A percentile compares a stretch with the other conserved stretches of the same genome.
Evolutionary conservation across 1,140 invertebrate species (phyloP).

Genomic region (Coboldia fuscipes): DNA sequence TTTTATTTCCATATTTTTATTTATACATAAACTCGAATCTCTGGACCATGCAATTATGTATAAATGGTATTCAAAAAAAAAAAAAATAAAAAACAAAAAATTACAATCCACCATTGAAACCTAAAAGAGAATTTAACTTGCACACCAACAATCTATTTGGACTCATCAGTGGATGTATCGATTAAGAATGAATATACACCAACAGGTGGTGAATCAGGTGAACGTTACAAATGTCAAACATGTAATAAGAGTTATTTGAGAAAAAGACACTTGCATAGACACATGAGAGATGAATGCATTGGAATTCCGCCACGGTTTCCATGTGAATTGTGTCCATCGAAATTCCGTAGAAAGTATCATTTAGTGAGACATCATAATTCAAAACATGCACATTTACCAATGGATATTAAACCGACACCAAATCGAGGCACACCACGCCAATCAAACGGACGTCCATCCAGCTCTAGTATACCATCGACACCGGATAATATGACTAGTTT

Average conservation of each 20-base stretch:
- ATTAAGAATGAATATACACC: too few species aligned
- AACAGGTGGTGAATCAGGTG: constrained; percentile 7
- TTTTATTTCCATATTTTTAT: background rate
- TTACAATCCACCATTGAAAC: too few species aligned
- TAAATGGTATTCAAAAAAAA: background rate
- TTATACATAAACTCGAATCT: too few species aligned
- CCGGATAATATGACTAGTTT: background rate
- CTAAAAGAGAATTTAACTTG: constrained; percentile 2
- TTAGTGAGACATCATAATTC: constrained; percentile 30
- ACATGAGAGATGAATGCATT: constrained; percentile 40
- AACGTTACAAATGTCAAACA: constrained; percentile 29
- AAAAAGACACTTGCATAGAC: constrained; percentile 39
- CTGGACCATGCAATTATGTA: too few species aligned
- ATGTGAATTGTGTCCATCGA: constrained; percentile 34
- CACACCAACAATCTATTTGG: constrained; percentile 1
- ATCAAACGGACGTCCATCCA: too few species aligned
- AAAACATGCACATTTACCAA: constrained; percentile 20
- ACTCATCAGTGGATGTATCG: background rate
- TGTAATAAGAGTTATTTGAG: constrained; percentile 40
- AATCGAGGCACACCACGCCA: too few species aligned
- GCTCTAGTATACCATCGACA: background rate
- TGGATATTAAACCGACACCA: constrained; percentile 1
- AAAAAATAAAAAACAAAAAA: background rate
- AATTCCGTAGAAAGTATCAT: constrained; percentile 35
- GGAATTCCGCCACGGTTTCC: constrained; percentile 41